Base-by-base conservation (phyloP, 2,797 vertebrate species). In the Anguilla obscura region DNA sequence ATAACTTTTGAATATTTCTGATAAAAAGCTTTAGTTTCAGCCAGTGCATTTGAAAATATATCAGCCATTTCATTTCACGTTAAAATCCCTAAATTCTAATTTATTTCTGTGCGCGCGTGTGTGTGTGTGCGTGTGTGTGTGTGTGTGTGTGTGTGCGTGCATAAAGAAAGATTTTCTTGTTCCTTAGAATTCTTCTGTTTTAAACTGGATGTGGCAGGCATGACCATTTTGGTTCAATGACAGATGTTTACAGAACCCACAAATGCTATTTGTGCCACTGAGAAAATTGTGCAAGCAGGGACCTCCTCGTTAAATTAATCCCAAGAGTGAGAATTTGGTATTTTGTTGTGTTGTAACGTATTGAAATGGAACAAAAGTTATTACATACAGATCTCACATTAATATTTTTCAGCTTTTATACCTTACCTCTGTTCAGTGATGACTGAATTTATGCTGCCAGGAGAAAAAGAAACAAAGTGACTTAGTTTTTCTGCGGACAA, bases 21-120 rank as follows among this genome's bases (percentile, higher is more conserved):
- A 89, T 88, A 60, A 87, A 54, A 54, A 54, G 9, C 48, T 63
- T 86, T 54, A 45, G 76, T 87, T 83, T 85, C 87, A 85, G 89
- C 21, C 24, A 30, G 83, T 88, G 60, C 24, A 27, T 36, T 48
- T 0, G 45, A 60, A 27, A 69, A 52, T 54, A 58, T 5, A 45
- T 45, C 40, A 45, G 40, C 84, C 45, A n/a, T 52, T 27, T 21
- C 76, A 0, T 69, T 58, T 54, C 79, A 24, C 14, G 27, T 40
- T 48, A 84, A 76, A 83, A 76, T 56, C 30, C 7, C 5, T 33
- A 58, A 6, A 58, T 45, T 58, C 14, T 33, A 0, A 58, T 33
- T 56, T 9, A 56, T 9, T 52, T 24, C 52, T 27, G n/a, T 83
- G 85, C 33, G n/a, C 54, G 48, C 58, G 60, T 3, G n/a, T 1